Conservation (phyloP, 2,797 vertebrate genomes). For the Nyctalus aviator region DNA sequence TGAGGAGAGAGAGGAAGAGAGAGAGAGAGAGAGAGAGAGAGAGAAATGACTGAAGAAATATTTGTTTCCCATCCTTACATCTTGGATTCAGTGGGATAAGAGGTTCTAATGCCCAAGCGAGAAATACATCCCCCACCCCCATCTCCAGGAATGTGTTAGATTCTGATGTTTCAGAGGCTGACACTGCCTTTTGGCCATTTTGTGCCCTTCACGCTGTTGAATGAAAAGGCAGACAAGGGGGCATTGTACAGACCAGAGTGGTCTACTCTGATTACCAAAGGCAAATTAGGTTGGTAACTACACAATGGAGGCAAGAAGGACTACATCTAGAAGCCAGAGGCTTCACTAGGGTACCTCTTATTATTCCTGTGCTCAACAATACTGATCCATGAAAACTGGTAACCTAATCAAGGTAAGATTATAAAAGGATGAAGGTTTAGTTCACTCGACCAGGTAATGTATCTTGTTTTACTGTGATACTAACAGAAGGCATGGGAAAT, state of each 20-base stretch:
- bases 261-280: background rate
- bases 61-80: constrained; percentile 18
- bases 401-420: constrained; percentile 6
- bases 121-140: background rate
- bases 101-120: constrained; percentile 35
- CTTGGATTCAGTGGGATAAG: constrained; percentile 32
- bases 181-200: background rate
- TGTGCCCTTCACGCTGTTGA: background rate
- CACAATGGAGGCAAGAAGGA: background rate
- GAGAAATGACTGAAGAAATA: constrained; percentile 29
- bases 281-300: background rate
- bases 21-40: no score
- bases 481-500: background rate
- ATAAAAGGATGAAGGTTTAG: constrained; percentile 3
- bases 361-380: background rate
- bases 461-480: constrained; percentile 9
- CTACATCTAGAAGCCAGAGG: background rate
- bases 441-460: background rate
- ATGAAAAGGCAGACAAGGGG: background rate
- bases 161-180: constrained; percentile 41
- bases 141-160: background rate
- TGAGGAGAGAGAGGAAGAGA: no score
- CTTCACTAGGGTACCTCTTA: background rate
- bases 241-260: constrained; percentile 9
- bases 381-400: background rate